Conservation (phyloP, 2,888 invertebrate genomes). For the Cataglyphis cursor region DNA sequence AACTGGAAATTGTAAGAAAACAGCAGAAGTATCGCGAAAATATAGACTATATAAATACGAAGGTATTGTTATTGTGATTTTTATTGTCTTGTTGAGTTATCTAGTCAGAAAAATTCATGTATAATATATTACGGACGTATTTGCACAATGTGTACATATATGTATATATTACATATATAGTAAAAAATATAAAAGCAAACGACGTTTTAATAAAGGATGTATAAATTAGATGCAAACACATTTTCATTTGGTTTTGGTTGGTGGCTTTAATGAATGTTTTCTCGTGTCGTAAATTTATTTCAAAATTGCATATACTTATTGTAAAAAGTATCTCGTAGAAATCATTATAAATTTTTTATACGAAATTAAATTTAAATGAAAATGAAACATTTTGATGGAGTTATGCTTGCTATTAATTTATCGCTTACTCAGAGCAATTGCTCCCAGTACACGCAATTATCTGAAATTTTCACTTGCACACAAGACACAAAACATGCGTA, state of each 20-base stretch:
- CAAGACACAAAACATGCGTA: constrained; percentile 51
- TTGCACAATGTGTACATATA: background rate
- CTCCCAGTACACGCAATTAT: constrained; percentile 42
- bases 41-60: background rate
- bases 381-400: background rate
- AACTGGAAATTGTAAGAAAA: constrained; percentile 63
- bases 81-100: background rate
- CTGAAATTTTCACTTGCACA: constrained; percentile 51
- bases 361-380: background rate
- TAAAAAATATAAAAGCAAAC: constrained; percentile 7
- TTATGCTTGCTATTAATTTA: constrained; percentile 33
- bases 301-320: background rate
- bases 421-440: background rate
- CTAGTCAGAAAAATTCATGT: background rate
- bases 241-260: background rate
- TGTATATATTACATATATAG: background rate
- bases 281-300: background rate
- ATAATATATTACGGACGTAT: background rate
- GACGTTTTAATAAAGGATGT: background rate
- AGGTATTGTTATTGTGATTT: background rate
- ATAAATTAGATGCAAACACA: background rate
- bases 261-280: background rate
- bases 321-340: constrained; percentile 3
- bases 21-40: constrained; percentile 40
- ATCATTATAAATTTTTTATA: constrained; percentile 26